phyloP scores from a whole-genome alignment of 2,888 invertebrate genomes.

The Chrysolina oricalcia region DNA sequence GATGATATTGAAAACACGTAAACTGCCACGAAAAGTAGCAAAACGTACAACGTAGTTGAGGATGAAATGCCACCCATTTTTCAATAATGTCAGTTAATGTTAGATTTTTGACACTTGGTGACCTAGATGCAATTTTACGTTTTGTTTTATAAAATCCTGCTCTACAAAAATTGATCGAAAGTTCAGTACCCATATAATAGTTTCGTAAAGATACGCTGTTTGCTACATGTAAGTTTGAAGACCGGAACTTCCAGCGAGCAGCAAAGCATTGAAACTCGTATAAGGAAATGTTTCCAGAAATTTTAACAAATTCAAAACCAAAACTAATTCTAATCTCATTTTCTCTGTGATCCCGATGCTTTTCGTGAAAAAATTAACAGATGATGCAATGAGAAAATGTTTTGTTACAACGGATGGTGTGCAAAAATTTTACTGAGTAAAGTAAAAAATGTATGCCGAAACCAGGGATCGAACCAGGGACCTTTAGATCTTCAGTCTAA shows the following conservation, averaged over 20 bases:
- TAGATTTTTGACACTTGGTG: not conserved
- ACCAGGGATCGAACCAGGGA: conserved; percentile 83
- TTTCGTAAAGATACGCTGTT: no score
- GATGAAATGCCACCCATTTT: conserved; percentile 34
- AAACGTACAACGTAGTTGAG: conserved; percentile 32
- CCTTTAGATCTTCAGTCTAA: conserved; percentile 84
- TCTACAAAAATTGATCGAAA: not conserved
- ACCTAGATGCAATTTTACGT: not conserved
- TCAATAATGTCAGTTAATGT: conserved; percentile 7
- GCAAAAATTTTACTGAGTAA: not conserved
- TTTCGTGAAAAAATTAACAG: no score
- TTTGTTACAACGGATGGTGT: no score
- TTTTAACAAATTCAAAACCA: no score
- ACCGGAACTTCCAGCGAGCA: no score
- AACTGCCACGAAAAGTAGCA: conserved; percentile 39
- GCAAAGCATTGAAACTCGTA: no score
- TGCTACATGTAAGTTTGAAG: no score
- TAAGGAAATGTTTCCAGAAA: no score
- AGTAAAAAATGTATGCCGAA: conserved; percentile 73
- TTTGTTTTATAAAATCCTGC: not conserved
- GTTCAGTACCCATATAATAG: not conserved
- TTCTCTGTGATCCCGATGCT: no score
- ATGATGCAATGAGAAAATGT: no score
- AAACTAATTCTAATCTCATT: no score
- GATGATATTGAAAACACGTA: conserved; percentile 43